Base-by-base conservation (phyloP, 2,888 invertebrate species). In the Macropis europaea region DNA sequence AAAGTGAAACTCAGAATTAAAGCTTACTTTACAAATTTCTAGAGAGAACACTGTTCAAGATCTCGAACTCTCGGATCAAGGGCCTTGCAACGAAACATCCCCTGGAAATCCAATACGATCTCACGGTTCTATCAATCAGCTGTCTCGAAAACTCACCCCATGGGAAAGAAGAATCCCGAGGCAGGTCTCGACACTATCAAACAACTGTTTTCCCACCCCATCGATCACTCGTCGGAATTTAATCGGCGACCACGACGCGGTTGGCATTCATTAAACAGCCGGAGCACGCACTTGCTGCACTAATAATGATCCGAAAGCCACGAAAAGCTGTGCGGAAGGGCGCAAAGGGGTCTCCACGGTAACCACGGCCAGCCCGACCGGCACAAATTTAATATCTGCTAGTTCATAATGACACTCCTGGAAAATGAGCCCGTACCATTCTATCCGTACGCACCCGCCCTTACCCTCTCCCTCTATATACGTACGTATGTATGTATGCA, bases 391-490 rank as follows among this genome's bases (percentile, higher is more conserved):
- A 81, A 81, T 81, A 82, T 81, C 80, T 72, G 76, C 62, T 76
- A 82, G 80, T 81, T 82, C 80, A 82, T 81, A 81, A 81, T 81
- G 80, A 81, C 80, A 82, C 80, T 82, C 80, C 67, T 73, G 80
- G 79, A 81, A 81, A 81, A 82, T 82, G 82, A 78, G 79, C 61
- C 69, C 47, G 63, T 36, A 59, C 67, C 63, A 52, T 36, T 40
- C 57, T 40, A 36, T 57, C 15, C 54, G 34, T 40, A 43, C 19
- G 15, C 48, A 9, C 38, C 42, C 42, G 24, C 17, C 22, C 63
- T 42, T 38, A 9, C 50, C 26, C 30, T 34, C 32, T 57, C 54
- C 34, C 54, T 9, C 32, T 42, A n/a, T n/a, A n/a, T n/a, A n/a
- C n/a, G n/a, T n/a, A n/a, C n/a, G n/a, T n/a, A n/a, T n/a, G n/a